Conservation (phyloP, 2,113 vertebrate genomes). For the Rhegmatorhina hoffmannsi region DNA sequence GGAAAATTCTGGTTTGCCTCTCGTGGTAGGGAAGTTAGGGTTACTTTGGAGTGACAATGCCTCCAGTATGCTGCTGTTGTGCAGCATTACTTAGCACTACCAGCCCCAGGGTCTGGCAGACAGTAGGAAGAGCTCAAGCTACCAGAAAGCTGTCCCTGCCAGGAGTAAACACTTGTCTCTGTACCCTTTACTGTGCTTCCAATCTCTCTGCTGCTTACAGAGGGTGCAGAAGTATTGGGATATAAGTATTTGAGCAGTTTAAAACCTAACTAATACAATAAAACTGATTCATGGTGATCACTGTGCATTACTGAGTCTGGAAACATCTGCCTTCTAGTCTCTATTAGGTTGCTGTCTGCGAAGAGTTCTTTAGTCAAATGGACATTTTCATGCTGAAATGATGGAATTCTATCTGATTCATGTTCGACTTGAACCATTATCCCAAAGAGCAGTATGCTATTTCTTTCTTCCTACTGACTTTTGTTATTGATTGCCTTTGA, state of each 20-base stretch:
- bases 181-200: background rate
- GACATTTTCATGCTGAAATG: background rate
- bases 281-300: background rate
- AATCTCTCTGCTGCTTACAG: background rate
- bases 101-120: background rate
- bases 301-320: background rate
- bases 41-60: background rate
- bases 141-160: background rate
- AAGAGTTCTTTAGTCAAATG: background rate
- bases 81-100: background rate
- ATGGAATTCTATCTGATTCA: background rate
- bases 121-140: background rate
- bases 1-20: background rate
- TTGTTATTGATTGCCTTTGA: background rate
- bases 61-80: background rate
- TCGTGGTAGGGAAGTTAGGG: background rate
- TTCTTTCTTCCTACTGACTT: background rate
- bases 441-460: background rate
- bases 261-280: background rate
- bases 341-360: background rate
- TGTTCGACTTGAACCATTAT: background rate
- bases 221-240: background rate
- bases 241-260: background rate
- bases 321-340: background rate
- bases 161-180: background rate